phyloP scores from a whole-genome alignment of 2,888 invertebrate species.

The Heteropelma amictum region DNA sequence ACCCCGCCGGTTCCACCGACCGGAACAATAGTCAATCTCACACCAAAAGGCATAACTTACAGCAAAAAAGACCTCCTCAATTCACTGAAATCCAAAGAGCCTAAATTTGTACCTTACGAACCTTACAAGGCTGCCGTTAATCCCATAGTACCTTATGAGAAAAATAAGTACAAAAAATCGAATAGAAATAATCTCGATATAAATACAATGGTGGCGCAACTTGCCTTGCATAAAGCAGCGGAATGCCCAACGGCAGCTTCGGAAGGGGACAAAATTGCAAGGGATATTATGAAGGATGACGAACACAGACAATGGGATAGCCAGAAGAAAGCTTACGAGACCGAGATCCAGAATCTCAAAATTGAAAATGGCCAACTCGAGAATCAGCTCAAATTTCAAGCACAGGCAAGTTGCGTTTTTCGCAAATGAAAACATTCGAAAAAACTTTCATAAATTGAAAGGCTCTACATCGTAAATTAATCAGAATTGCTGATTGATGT shows the following conservation, averaged over 20 bases:
- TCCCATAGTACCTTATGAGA: conserved; percentile 83
- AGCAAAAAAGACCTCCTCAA: conserved; percentile 79
- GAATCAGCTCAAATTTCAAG: conserved; percentile 91
- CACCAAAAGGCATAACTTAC: conserved; percentile 82
- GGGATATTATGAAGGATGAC: conserved; percentile 58
- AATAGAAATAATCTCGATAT: conserved; percentile 83
- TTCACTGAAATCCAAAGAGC: conserved; percentile 82
- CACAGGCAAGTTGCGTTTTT: conserved; percentile 80
- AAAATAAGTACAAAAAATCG: conserved; percentile 74
- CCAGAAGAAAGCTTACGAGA: conserved; percentile 80
- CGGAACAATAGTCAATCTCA: conserved; percentile 81
- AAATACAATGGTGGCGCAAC: conserved; percentile 84
- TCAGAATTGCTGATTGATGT: background rate
- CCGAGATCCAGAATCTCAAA: conserved; percentile 82
- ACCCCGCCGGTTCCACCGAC: conserved; percentile 79
- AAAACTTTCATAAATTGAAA: no score
- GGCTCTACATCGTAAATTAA: conserved; percentile 20
- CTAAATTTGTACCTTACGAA: conserved; percentile 93
- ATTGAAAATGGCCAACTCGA: conserved; percentile 86
- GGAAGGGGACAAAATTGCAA: conserved; percentile 69
- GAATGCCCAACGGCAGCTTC: conserved; percentile 77
- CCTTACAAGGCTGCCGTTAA: conserved; percentile 92
- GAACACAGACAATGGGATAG: conserved; percentile 75
- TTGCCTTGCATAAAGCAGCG: conserved; percentile 83
- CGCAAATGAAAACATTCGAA: no score